Percentiles rank a stretch among this genome's conserved stretches.
Conservation (phyloP, 2,797 vertebrate genomes). For the Columba guinea region DNA sequence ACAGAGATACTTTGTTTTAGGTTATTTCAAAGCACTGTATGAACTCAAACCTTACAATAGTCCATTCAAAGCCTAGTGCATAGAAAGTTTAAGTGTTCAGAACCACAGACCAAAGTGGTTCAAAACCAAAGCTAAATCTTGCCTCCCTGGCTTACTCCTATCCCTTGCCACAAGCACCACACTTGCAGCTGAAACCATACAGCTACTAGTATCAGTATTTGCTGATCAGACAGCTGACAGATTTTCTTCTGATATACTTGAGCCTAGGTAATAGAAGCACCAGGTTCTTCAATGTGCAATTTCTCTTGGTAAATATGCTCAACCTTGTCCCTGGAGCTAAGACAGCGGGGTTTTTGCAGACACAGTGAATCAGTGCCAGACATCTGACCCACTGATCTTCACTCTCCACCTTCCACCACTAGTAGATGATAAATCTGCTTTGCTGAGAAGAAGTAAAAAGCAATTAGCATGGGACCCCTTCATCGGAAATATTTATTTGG, state of each 20-base stretch:
- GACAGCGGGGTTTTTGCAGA: neutral
- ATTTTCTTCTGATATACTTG: neutral
- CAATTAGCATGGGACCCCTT: neutral
- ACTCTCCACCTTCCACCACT: neutral
- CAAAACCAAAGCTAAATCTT: neutral
- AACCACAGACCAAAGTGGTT: neutral
- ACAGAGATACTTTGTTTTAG: neutral
- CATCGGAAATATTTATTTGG: slow-evolving; percentile 25
- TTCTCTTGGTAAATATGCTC: slow-evolving; percentile 27
- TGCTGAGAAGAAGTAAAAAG: neutral
- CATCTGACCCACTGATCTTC: neutral
- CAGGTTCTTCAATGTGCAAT: neutral
- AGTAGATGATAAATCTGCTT: slow-evolving; percentile 5
- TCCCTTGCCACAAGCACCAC: neutral
- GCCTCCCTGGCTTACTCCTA: neutral
- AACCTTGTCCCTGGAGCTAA: neutral
- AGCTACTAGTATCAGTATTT: neutral
- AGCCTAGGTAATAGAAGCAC: neutral
- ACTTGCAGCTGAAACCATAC: neutral
- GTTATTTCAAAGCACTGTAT: neutral
- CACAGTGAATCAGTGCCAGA: neutral
- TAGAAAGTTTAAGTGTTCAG: neutral
- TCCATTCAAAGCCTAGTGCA: neutral
- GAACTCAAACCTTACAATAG: neutral
- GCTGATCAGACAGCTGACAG: neutral